These are phyloP conservation scores for Lasioglossum morio DNA, from an alignment of 2,888 invertebrate species.

Conservation along the genomic window DNA sequence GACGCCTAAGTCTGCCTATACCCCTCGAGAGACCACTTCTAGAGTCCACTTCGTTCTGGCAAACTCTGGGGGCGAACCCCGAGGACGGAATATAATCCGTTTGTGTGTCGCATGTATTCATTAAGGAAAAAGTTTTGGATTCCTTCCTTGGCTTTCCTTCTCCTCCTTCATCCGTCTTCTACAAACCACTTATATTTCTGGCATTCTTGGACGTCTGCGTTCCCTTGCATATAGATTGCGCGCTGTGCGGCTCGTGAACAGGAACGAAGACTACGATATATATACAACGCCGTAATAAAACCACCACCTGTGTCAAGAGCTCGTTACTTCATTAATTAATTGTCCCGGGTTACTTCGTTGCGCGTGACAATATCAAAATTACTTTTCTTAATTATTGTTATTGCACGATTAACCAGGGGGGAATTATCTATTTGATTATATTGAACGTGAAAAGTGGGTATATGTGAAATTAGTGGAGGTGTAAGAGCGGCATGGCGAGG, in stretches of 20 bases:
- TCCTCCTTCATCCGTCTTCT: conserved; percentile 38
- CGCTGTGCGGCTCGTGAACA: not conserved
- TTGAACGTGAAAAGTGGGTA: not conserved
- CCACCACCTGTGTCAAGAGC: not conserved
- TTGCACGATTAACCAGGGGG: not conserved
- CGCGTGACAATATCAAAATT: not conserved
- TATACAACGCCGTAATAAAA: not conserved
- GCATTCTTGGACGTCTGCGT: conserved; percentile 48
- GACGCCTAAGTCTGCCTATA: conserved; percentile 72
- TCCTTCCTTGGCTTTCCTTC: conserved; percentile 13
- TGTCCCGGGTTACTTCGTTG: not conserved
- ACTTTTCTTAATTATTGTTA: not conserved
- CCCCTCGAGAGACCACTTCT: conserved; percentile 68
- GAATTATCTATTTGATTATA: not conserved
- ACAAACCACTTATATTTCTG: conserved; percentile 43
- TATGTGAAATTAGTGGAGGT: too few species aligned
- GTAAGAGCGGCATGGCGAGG: too few species aligned
- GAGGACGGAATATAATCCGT: conserved; percentile 55
- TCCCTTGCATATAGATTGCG: conserved; percentile 17
- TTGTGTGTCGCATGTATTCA: conserved; percentile 55
- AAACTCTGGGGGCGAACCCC: conserved; percentile 45
- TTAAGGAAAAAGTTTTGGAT: conserved; percentile 54
- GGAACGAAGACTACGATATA: not conserved
- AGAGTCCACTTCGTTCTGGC: conserved; percentile 73
- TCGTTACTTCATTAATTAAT: conserved; percentile 13